Evolutionary conservation across 2,113 vertebrate species (phyloP).

Genomic region (Donacobius atricapilla): DNA sequence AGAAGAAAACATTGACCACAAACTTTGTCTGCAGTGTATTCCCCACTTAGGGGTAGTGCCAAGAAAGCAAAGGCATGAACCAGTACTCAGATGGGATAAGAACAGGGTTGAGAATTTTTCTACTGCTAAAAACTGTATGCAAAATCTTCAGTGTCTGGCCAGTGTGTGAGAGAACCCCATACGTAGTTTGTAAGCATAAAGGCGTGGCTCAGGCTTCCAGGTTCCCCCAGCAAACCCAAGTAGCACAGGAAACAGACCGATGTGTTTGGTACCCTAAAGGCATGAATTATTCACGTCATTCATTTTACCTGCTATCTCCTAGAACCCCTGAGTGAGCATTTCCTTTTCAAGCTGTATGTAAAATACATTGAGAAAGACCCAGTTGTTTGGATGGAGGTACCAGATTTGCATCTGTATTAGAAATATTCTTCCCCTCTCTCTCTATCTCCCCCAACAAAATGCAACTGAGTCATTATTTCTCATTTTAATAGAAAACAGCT

Average conservation of each 20-base stretch:
- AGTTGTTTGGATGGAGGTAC: background rate
- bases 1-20: background rate
- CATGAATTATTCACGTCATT: background rate
- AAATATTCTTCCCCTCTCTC: background rate
- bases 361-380: background rate
- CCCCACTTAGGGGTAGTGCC: background rate
- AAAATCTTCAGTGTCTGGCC: background rate
- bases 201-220: background rate
- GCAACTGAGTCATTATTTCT: background rate
- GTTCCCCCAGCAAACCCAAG: background rate
- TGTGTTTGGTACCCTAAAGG: background rate
- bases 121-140: background rate
- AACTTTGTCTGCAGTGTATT: background rate
- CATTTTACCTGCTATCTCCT: background rate
- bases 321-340: background rate
- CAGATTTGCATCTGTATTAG: background rate
- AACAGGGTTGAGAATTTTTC: background rate
- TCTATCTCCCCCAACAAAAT: background rate
- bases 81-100: background rate
- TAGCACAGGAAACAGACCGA: background rate
- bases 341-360: background rate
- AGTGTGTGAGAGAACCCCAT: background rate
- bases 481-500: conserved; percentile 1
- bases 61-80: conserved; percentile 3
- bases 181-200: background rate